phyloP scores from a whole-genome alignment of 2,113 vertebrate species.

The Gymnorhina tibicen region DNA sequence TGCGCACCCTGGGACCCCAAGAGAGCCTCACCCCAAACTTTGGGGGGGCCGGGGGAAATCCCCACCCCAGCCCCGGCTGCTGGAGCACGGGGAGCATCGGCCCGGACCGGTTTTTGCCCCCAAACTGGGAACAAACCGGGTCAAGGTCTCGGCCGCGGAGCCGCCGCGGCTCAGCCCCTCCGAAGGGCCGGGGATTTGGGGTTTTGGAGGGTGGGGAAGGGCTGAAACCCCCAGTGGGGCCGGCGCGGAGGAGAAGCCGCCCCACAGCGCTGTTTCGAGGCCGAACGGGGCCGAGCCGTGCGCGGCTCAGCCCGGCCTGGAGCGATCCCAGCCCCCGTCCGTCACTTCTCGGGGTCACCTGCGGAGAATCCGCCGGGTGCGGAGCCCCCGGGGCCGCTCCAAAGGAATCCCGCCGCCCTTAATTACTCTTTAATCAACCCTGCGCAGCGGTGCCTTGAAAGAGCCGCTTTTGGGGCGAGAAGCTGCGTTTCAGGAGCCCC shows the following conservation, averaged over 20 bases:
- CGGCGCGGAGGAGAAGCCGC: background rate
- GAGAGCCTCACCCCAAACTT: background rate
- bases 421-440: slow-evolving; percentile 13
- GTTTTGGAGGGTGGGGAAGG: too few species aligned
- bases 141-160: background rate
- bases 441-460: background rate
- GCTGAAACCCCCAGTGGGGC: background rate
- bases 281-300: background rate
- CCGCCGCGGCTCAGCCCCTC: background rate
- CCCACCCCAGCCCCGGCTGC: accelerated
- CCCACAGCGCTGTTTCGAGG: background rate
- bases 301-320: background rate
- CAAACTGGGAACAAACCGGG: background rate
- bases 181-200: background rate
- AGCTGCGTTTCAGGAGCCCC: background rate
- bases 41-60: accelerated
- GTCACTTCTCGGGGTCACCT: background rate
- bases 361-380: background rate
- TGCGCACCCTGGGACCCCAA: background rate
- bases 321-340: background rate
- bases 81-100: background rate
- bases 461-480: background rate
- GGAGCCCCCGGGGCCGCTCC: background rate
- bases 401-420: background rate
- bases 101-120: background rate